Conservation (phyloP, 2,888 invertebrate genomes). For the Diplazon laetatorius region DNA sequence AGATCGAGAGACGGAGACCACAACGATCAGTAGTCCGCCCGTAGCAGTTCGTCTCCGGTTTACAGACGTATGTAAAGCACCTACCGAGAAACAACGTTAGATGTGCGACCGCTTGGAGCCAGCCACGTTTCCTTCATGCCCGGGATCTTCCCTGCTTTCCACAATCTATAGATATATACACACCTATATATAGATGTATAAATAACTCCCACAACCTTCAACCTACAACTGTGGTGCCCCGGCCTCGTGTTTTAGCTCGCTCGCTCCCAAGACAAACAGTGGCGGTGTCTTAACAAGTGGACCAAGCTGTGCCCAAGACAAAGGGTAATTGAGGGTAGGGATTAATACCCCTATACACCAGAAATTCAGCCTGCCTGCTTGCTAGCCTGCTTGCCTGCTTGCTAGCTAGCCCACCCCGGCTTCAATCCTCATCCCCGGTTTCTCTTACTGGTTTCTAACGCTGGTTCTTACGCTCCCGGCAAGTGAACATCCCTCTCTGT, state of each 20-base stretch:
- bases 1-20: constrained; percentile 71
- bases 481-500: constrained; percentile 55
- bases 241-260: constrained; percentile 64
- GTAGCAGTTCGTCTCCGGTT: constrained; percentile 82
- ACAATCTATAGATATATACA: background rate
- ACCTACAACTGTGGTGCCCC: constrained; percentile 49
- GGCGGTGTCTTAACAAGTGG: constrained; percentile 83
- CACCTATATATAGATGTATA: background rate
- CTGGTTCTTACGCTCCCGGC: constrained; percentile 50
- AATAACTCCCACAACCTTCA: constrained; percentile 31
- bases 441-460: constrained; percentile 19
- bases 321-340: constrained; percentile 83
- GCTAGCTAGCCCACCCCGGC: constrained; percentile 8
- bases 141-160: constrained; percentile 22
- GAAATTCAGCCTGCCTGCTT: constrained; percentile 68
- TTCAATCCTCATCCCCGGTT: constrained; percentile 50
- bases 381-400: constrained; percentile 1
- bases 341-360: constrained; percentile 82
- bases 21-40: constrained; percentile 82
- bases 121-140: constrained; percentile 41
- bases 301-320: constrained; percentile 83
- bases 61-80: constrained; percentile 81
- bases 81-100: constrained; percentile 78
- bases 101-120: constrained; percentile 54
- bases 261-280: constrained; percentile 82